A percentile compares a stretch with the other conserved stretches of the same genome.
Conservation (phyloP, 2,113 vertebrate genomes). For the Apteryx mantelli region DNA sequence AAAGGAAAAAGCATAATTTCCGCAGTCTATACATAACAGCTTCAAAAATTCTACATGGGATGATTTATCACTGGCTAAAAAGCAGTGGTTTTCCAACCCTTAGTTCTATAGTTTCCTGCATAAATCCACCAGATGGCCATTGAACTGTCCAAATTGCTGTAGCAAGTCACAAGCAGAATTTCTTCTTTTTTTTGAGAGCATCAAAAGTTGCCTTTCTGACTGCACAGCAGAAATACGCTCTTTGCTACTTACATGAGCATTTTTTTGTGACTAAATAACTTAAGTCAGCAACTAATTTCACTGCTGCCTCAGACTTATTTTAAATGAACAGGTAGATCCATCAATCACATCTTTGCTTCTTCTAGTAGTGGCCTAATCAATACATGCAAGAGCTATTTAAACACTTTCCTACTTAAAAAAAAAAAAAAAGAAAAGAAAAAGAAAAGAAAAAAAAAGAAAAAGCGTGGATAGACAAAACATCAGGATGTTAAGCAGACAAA, state of each 20-base stretch:
- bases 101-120: neutral
- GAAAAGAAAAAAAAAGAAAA: neutral
- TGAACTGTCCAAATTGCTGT: neutral
- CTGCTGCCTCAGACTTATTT: conserved; percentile 43
- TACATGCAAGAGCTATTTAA: conserved; percentile 20
- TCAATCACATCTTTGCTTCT: conserved; percentile 49
- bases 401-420: neutral
- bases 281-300: conserved; percentile 63
- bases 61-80: neutral
- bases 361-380: conserved; percentile 25
- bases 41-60: neutral
- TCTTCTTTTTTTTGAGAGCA: neutral
- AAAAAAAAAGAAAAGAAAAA: neutral
- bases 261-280: conserved; percentile 51
- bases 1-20: neutral
- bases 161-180: neutral
- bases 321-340: conserved; percentile 61
- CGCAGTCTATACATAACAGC: neutral
- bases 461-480: neutral
- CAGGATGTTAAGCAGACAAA: neutral
- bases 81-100: neutral
- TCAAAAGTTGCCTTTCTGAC: conserved; percentile 48
- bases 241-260: conserved; percentile 47
- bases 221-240: conserved; percentile 44
- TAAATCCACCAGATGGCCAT: neutral